A percentile compares a stretch with the other conserved stretches of the same genome.
Evolutionary conservation across 2,113 vertebrate genomes (phyloP).

Genomic region (Hystrix cristata): DNA sequence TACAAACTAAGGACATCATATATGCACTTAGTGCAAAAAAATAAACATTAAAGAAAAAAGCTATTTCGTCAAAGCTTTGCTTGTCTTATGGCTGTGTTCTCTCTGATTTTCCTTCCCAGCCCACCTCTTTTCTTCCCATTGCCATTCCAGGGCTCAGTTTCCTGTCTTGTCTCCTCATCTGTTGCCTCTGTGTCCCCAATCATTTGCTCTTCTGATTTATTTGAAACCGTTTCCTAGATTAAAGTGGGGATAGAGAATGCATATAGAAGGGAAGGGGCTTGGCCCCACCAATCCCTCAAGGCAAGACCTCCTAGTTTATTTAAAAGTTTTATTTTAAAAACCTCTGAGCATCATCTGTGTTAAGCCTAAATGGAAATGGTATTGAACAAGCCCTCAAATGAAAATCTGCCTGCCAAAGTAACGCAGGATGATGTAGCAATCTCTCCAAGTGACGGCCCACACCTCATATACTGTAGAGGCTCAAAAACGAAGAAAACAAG

Average conservation of each 20-base stretch:
- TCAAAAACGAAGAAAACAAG: slow-evolving; percentile 72
- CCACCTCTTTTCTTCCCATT: neutral
- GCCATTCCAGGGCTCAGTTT: neutral
- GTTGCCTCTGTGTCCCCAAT: neutral
- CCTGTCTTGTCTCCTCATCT: slow-evolving; percentile 24
- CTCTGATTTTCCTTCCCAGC: neutral
- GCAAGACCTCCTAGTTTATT: neutral
- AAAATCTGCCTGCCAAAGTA: slow-evolving; percentile 64
- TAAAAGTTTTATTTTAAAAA: slow-evolving; percentile 55
- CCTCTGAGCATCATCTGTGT: slow-evolving; percentile 37
- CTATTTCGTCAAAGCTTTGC: neutral
- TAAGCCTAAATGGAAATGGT: slow-evolving; percentile 29
- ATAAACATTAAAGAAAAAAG: neutral
- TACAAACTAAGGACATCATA: neutral
- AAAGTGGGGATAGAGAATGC: neutral
- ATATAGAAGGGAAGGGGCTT: neutral
- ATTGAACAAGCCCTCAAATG: slow-evolving; percentile 35
- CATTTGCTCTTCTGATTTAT: neutral
- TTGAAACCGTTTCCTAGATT: neutral
- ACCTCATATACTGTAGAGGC: slow-evolving; percentile 58
- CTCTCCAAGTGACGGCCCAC: slow-evolving; percentile 72
- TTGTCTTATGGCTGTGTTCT: neutral
- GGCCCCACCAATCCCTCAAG: neutral
- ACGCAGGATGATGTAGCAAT: slow-evolving; percentile 15
- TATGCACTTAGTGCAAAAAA: neutral